phyloP scores from a whole-genome alignment of 2,797 vertebrate genomes.

The Gallirallus australis region DNA sequence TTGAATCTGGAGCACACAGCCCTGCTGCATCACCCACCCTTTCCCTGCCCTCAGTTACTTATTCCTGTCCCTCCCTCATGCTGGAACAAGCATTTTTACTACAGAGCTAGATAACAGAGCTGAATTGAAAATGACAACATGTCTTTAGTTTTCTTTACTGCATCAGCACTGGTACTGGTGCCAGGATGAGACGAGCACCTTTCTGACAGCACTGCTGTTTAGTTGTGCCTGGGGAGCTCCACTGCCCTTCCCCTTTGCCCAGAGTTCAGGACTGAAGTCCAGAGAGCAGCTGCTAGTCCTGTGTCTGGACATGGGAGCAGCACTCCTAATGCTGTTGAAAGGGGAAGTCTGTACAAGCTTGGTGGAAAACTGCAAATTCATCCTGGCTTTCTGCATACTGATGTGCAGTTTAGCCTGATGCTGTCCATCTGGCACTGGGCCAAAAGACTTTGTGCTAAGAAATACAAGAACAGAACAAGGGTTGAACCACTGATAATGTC shows the following conservation, averaged over 20 bases:
- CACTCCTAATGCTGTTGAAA: neutral
- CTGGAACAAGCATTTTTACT: neutral
- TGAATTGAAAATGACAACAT: accelerated
- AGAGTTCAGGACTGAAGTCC: neutral
- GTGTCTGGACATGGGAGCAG: accelerated
- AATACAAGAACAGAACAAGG: neutral
- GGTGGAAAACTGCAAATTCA: conserved; percentile 33
- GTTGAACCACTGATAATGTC: no score
- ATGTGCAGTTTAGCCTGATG: neutral
- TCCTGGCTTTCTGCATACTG: neutral
- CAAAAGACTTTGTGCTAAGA: neutral
- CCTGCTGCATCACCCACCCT: neutral
- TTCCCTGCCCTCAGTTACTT: neutral
- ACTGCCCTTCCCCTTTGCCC: accelerated
- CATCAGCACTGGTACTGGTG: neutral
- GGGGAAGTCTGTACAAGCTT: neutral
- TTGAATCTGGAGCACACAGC: neutral
- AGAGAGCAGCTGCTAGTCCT: neutral
- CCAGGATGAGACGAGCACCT: neutral
- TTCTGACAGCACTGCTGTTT: neutral
- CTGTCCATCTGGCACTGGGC: neutral
- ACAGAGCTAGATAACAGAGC: no score
- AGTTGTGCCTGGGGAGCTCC: neutral
- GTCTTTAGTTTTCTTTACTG: neutral
- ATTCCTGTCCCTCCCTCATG: neutral